phyloP scores from a whole-genome alignment of 2,888 invertebrate genomes.

The Corythucha ciliata region DNA sequence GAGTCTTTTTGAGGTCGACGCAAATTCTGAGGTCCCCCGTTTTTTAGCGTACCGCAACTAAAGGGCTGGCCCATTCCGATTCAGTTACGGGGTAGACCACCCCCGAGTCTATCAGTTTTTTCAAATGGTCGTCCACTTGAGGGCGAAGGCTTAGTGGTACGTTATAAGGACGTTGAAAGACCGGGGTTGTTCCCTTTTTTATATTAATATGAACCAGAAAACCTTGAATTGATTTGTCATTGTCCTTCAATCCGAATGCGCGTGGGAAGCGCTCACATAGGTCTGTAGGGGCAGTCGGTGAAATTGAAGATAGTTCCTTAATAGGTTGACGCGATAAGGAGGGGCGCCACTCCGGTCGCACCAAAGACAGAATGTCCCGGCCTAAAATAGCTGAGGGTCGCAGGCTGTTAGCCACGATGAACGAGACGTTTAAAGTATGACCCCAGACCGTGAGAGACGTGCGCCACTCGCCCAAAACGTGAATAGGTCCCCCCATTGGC shows the following conservation, averaged over 20 bases:
- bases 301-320: neutral
- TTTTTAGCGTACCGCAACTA: constrained; percentile 37
- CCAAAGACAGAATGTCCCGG: neutral
- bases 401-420: neutral
- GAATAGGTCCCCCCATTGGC: too few relatives aligned
- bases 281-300: neutral
- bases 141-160: constrained; percentile 13
- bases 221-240: constrained; percentile 3
- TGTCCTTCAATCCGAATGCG: constrained; percentile 1
- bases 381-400: constrained; percentile 3
- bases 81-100: constrained; percentile 6
- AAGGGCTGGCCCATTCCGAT: constrained; percentile 37
- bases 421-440: too few relatives aligned
- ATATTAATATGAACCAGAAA: constrained; percentile 12
- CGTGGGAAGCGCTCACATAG: neutral
- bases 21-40: constrained; percentile 37
- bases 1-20: constrained; percentile 38
- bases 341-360: neutral
- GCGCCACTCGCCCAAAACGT: too few relatives aligned
- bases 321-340: neutral
- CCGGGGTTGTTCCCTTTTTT: constrained; percentile 11
- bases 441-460: too few relatives aligned
- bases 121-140: constrained; percentile 1
- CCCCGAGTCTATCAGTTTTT: constrained; percentile 2
- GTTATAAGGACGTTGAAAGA: constrained; percentile 5